Conservation (phyloP, 1,140 invertebrate species). For the Habropoda laboriosa region DNA sequence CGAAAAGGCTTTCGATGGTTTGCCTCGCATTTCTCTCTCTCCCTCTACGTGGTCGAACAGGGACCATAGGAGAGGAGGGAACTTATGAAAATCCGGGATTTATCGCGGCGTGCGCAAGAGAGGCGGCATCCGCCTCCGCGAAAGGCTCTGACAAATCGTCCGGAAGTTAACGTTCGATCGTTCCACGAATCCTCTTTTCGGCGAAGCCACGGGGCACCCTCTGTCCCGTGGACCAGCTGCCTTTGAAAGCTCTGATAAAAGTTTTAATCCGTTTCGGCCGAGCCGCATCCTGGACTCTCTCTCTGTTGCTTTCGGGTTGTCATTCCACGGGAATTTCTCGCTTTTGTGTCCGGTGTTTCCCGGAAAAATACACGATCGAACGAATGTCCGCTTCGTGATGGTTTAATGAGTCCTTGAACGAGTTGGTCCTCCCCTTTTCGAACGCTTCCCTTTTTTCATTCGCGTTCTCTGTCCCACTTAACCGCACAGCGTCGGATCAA, state of each 20-base stretch:
- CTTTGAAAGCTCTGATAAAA: constrained; percentile 22
- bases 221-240: constrained; percentile 26
- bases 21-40: too few relatives aligned
- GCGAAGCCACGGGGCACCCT: constrained; percentile 5
- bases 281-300: background rate
- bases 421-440: too few relatives aligned
- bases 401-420: constrained; percentile 1
- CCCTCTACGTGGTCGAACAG: background rate
- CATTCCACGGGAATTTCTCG: background rate
- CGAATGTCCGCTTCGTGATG: background rate
- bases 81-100: constrained; percentile 75
- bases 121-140: constrained; percentile 48
- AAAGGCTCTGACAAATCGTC: constrained; percentile 70
- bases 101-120: constrained; percentile 60
- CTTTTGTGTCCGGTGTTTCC: constrained; percentile 7
- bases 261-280: constrained; percentile 37
- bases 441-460: too few relatives aligned
- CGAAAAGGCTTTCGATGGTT: constrained; percentile 16
- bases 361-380: constrained; percentile 9
- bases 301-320: background rate
- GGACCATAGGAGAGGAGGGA: constrained; percentile 18
- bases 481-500: too few relatives aligned
- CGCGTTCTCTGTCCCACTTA: too few relatives aligned
- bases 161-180: constrained; percentile 72
- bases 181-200: constrained; percentile 54